These are phyloP conservation scores for Perca flavescens DNA, from an alignment of 2,113 vertebrate species.

Conservation along the genomic window DNA sequence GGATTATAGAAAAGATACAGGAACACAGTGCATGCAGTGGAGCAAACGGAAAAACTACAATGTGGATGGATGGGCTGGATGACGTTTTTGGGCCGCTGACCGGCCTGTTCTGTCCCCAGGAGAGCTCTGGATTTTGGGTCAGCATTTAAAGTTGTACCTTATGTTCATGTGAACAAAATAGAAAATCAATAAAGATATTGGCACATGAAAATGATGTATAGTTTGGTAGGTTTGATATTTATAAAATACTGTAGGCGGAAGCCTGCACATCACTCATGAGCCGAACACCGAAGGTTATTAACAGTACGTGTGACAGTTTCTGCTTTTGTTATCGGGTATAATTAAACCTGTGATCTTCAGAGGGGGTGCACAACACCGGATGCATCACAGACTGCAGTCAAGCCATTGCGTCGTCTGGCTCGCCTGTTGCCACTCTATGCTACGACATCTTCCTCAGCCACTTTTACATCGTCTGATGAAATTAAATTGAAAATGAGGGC, in stretches of 20 bases:
- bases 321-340: background rate
- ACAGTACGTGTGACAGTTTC: background rate
- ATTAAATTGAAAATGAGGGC: conserved; percentile 34
- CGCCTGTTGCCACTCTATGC: background rate
- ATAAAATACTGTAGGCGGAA: background rate
- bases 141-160: too few relatives aligned
- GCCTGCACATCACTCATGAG: background rate
- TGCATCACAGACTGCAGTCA: background rate
- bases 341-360: background rate
- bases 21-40: too few relatives aligned
- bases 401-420: background rate
- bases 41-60: too few relatives aligned
- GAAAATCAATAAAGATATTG: too few relatives aligned
- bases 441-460: conserved; percentile 1
- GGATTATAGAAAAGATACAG: too few relatives aligned
- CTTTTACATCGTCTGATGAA: conserved; percentile 13
- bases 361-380: background rate
- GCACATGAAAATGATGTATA: too few relatives aligned
- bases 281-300: background rate
- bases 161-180: too few relatives aligned
- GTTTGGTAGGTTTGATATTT: background rate
- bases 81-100: too few relatives aligned
- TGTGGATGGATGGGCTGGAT: too few relatives aligned
- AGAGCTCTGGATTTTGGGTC: too few relatives aligned
- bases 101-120: too few relatives aligned